phyloP scores from a whole-genome alignment of 2,113 vertebrate genomes.

The Perognathus longimembris region DNA sequence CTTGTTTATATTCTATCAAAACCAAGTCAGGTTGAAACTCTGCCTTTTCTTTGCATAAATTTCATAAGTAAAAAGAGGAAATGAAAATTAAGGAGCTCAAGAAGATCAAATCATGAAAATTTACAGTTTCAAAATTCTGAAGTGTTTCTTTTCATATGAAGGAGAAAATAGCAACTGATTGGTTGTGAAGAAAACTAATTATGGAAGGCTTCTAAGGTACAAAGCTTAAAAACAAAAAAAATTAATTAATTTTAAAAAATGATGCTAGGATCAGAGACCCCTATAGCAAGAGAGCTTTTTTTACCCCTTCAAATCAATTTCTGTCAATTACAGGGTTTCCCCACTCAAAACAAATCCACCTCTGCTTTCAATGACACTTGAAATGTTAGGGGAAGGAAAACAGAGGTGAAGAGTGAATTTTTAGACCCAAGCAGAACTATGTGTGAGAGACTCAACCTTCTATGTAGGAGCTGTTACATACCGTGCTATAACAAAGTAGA shows the following conservation, averaged over 20 bases:
- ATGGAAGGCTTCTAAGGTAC: neutral
- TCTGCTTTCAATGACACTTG: neutral
- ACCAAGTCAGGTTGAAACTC: neutral
- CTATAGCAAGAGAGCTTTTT: neutral
- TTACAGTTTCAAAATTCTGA: slow-evolving; percentile 1
- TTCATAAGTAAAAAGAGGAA: slow-evolving; percentile 13
- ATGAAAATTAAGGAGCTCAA: neutral
- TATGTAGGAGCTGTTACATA: neutral
- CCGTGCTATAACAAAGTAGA: neutral
- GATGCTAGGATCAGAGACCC: neutral
- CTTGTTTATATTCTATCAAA: neutral
- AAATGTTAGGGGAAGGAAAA: neutral
- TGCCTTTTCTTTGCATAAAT: slow-evolving; percentile 1
- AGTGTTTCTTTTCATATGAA: neutral
- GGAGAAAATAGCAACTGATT: neutral
- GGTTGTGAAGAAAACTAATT: neutral
- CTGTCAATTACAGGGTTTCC: neutral
- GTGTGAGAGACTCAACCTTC: neutral
- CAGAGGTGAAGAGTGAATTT: neutral
- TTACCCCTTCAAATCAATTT: neutral
- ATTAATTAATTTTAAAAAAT: neutral
- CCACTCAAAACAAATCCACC: neutral
- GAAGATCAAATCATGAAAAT: neutral
- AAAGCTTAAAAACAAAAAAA: neutral
- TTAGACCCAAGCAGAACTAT: neutral